A percentile compares a stretch with the other conserved stretches of the same genome.
These are phyloP conservation scores for Platysternon megacephalum DNA, from an alignment of 2,113 vertebrate genomes.

Conservation along the genomic window DNA sequence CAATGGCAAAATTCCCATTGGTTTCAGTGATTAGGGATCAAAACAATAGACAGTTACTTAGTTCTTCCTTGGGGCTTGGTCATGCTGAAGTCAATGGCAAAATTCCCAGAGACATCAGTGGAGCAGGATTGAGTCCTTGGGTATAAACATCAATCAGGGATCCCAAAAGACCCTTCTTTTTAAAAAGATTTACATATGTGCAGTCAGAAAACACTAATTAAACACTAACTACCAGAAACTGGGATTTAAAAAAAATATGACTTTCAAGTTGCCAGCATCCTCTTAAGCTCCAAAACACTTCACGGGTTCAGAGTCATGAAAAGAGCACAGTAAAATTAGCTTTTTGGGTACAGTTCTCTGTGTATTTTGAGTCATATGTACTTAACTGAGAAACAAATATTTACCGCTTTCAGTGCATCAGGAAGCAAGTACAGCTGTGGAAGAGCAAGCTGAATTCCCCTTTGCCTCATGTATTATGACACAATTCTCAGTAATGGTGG, in stretches of 20 bases:
- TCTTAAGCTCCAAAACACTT: not conserved
- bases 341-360: not conserved
- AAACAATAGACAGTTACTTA: not conserved
- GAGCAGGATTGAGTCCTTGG: not conserved
- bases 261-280: not conserved
- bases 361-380: not conserved
- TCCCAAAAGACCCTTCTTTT: not conserved
- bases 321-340: not conserved
- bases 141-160: not conserved
- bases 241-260: not conserved
- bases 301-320: not conserved
- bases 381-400: not conserved
- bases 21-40: not conserved
- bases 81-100: not conserved
- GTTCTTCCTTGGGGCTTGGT: not conserved
- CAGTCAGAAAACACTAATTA: not conserved
- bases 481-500: not conserved
- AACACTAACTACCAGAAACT: not conserved
- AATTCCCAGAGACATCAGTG: not conserved
- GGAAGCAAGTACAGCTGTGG: not conserved
- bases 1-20: not conserved
- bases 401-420: not conserved
- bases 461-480: not conserved
- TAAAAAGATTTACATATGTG: not conserved
- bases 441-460: not conserved